Percentiles rank a stretch among this genome's conserved stretches.
phyloP scores from a whole-genome alignment of 2,888 invertebrate species.

The Torymus aiolomorphi region DNA sequence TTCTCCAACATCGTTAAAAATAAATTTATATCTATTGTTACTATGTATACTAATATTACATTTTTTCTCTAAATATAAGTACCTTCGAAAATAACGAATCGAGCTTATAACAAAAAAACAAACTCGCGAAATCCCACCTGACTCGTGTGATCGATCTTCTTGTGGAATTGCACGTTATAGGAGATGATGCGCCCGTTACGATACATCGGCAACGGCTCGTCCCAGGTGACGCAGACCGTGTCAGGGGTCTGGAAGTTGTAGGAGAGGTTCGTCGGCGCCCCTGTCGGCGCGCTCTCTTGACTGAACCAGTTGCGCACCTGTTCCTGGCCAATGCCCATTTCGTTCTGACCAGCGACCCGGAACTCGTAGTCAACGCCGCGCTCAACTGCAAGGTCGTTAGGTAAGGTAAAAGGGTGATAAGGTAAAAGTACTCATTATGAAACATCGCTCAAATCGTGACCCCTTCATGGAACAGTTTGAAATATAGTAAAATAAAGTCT shows the following conservation, averaged over 20 bases:
- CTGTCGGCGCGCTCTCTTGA: slow-evolving; percentile 94
- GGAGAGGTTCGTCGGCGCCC: slow-evolving; percentile 90
- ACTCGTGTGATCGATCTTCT: slow-evolving; percentile 89
- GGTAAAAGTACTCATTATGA: no score
- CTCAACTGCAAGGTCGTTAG: slow-evolving; percentile 76
- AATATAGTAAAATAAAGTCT: no score
- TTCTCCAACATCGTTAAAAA: no score
- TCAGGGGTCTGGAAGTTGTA: slow-evolving; percentile 94
- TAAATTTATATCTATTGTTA: no score
- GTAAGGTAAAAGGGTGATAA: neutral
- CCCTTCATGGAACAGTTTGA: no score
- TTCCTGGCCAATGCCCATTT: slow-evolving; percentile 96
- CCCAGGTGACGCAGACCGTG: slow-evolving; percentile 93
- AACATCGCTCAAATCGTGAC: no score
- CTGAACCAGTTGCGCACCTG: slow-evolving; percentile 93
- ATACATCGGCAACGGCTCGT: slow-evolving; percentile 88
- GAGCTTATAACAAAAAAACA: no score
- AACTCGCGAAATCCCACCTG: slow-evolving; percentile 78
- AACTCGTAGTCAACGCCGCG: slow-evolving; percentile 97
- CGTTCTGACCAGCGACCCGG: slow-evolving; percentile 95
- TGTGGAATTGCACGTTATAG: slow-evolving; percentile 95
- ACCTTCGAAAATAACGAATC: no score
- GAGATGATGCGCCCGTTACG: slow-evolving; percentile 95
- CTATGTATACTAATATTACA: no score
- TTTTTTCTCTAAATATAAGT: no score